Base-by-base conservation (phyloP, 2,797 vertebrate species). In the Megalops cyprinoides region DNA sequence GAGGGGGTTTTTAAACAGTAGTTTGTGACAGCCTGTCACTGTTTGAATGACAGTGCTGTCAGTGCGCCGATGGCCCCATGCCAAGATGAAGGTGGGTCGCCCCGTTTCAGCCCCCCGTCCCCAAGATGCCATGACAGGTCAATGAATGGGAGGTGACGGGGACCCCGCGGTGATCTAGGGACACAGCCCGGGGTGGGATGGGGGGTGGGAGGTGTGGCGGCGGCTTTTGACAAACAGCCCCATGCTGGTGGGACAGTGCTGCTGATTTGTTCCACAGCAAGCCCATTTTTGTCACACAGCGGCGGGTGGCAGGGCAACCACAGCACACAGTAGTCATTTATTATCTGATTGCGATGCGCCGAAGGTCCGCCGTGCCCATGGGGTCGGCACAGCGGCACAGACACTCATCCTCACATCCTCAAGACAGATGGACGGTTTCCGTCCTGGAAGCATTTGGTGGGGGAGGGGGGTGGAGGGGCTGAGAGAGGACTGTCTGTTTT, bases 261-360 rank as follows among this genome's bases (percentile, higher is more conserved):
- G 37, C 42, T 37, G 69, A 75, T 78, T 77, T 81, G 79, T 71
- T 76, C 79, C 77, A 74, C 42, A 65, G 58, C 28, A 73, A 58
- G 81, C 78, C 74, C 67, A 58, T 84, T 88, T 78, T 79, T 74
- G 79, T 77, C 76, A 79, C 82, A 82, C 78, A 84, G 81, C 84
- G 79, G 75, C 62, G 75, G 77, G 69, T 48, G 44, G 77, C 81
- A 37, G 48, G 48, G 82, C 34, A 8, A 18, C 75, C 28, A 7
- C 56, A 69, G 25, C 77, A 78, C 42, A 39, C 56, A 7, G 60
- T 51, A 81, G 83, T 84, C 81, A 71, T 82, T 83, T 67, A 67
- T 83, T 86, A 85, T 85, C 76, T 81, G 58, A 77, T 78, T 87
- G 84, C 77, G 82, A 76, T 79, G 44, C 56, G 53, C 51, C 65